A percentile compares a stretch with the other conserved stretches of the same genome.
phyloP scores from a whole-genome alignment of 1,140 invertebrate species.

The Hylaeus anthracinus region DNA sequence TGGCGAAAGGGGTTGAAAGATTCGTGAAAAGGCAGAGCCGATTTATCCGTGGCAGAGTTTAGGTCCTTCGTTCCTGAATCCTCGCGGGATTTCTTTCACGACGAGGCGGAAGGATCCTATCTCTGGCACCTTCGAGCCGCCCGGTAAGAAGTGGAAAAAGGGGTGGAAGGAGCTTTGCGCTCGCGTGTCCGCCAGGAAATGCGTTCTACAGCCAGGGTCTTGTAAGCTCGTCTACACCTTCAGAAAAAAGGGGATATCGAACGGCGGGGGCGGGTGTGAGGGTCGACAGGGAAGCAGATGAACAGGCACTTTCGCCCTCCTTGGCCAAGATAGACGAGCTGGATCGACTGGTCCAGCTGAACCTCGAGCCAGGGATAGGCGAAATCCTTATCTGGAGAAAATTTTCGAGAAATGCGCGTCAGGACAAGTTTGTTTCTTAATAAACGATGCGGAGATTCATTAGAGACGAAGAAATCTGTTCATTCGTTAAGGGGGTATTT shows the following conservation, averaged over 20 bases:
- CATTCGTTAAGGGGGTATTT: too few relatives aligned
- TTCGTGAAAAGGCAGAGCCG: constrained; percentile 57
- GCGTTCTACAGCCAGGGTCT: constrained; percentile 11
- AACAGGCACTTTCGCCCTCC: constrained; percentile 34
- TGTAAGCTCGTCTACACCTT: constrained; percentile 34
- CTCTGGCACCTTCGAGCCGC: constrained; percentile 21
- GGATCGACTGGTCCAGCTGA: constrained; percentile 14
- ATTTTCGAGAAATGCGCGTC: too few relatives aligned
- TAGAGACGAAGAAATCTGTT: too few relatives aligned
- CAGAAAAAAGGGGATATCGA: constrained; percentile 40
- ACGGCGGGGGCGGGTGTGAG: constrained; percentile 5
- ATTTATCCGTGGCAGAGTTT: constrained; percentile 52
- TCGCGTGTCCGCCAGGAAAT: constrained; percentile 24
- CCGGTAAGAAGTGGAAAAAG: background rate
- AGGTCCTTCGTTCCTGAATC: constrained; percentile 39
- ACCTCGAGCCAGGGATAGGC: background rate
- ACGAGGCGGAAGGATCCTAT: constrained; percentile 22
- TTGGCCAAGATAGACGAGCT: constrained; percentile 12
- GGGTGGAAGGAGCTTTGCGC: background rate
- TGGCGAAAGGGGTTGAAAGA: constrained; percentile 51
- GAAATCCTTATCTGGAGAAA: too few relatives aligned
- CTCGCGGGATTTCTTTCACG: constrained; percentile 56
- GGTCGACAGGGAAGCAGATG: constrained; percentile 44
- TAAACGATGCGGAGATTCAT: too few relatives aligned
- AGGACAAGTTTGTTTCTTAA: too few relatives aligned